A percentile compares a stretch with the other conserved stretches of the same genome.
phyloP scores from a whole-genome alignment of 1,140 invertebrate species.

The Papilio polytes region DNA sequence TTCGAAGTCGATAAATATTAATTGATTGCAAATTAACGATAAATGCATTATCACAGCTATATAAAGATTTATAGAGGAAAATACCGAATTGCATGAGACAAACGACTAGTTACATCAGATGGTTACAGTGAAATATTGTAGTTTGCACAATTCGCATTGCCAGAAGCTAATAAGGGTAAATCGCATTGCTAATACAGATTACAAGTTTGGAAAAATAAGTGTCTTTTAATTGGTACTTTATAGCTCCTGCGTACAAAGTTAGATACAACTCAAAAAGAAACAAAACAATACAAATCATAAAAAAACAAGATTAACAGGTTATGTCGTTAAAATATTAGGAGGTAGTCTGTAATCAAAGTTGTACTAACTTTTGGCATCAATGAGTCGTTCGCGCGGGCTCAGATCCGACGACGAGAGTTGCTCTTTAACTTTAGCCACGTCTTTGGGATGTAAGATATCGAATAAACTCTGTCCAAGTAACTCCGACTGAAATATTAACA shows the following conservation, averaged over 20 bases:
- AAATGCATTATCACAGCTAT: too few species aligned
- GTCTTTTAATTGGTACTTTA: too few species aligned
- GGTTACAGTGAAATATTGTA: background rate
- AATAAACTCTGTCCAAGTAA: constrained; percentile 96
- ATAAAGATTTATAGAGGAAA: background rate
- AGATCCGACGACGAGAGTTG: constrained; percentile 96
- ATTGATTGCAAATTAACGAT: too few species aligned
- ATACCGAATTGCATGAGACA: background rate
- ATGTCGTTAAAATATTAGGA: background rate
- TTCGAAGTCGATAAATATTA: too few species aligned
- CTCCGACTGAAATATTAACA: constrained; percentile 87
- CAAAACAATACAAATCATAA: background rate
- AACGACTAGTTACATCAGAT: background rate
- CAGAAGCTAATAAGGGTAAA: background rate
- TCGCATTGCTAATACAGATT: background rate
- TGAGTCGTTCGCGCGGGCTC: constrained; percentile 93
- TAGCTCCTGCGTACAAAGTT: background rate
- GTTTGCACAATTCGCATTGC: background rate
- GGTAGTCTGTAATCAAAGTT: background rate
- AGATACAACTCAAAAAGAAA: background rate
- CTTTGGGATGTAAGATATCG: constrained; percentile 97
- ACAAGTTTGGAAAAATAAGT: too few species aligned
- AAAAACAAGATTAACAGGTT: too few species aligned
- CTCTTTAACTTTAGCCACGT: constrained; percentile 97
- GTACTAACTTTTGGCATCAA: constrained; percentile 95